Evolutionary conservation across 2,888 invertebrate species (phyloP).

Genomic region (Eucriotettix oculatus): DNA sequence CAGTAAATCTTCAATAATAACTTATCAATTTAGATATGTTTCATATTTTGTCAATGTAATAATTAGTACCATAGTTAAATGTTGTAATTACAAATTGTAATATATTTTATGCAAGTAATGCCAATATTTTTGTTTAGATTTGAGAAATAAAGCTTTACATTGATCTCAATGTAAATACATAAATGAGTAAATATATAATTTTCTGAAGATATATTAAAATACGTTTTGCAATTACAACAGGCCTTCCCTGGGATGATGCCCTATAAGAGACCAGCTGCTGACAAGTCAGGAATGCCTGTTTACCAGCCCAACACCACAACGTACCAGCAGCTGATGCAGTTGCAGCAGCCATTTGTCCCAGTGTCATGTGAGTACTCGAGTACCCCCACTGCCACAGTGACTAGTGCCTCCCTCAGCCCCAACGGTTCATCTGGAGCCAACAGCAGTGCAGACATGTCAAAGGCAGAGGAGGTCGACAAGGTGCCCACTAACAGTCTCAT

Average conservation of each 20-base stretch:
- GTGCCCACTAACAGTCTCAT: conserved; percentile 17
- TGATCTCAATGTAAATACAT: too few relatives aligned
- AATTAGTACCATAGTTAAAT: too few relatives aligned
- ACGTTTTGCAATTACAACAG: conserved; percentile 29
- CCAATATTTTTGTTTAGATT: too few relatives aligned
- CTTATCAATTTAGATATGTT: too few relatives aligned
- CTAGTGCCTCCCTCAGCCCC: conserved; percentile 33
- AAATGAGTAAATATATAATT: too few relatives aligned
- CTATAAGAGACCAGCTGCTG: conserved; percentile 89
- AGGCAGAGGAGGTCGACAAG: conserved; percentile 1
- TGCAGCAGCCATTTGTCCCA: conserved; percentile 89
- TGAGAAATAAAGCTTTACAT: too few relatives aligned
- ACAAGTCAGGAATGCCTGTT: conserved; percentile 91
- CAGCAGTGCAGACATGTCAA: conserved; percentile 12
- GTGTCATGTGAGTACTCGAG: conserved; percentile 94
- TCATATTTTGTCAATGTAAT: too few relatives aligned
- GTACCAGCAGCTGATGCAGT: conserved; percentile 88
- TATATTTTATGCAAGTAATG: too few relatives aligned
- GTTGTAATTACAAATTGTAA: too few relatives aligned
- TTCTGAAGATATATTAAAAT: background rate
- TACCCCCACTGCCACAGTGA: conserved; percentile 26
- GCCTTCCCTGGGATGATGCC: conserved; percentile 91
- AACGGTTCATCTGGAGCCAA: conserved; percentile 19
- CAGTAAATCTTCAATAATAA: too few relatives aligned
- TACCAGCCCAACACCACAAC: conserved; percentile 80